Evolutionary conservation across 2,113 vertebrate species (phyloP).

Genomic region (Condylura cristata): DNA sequence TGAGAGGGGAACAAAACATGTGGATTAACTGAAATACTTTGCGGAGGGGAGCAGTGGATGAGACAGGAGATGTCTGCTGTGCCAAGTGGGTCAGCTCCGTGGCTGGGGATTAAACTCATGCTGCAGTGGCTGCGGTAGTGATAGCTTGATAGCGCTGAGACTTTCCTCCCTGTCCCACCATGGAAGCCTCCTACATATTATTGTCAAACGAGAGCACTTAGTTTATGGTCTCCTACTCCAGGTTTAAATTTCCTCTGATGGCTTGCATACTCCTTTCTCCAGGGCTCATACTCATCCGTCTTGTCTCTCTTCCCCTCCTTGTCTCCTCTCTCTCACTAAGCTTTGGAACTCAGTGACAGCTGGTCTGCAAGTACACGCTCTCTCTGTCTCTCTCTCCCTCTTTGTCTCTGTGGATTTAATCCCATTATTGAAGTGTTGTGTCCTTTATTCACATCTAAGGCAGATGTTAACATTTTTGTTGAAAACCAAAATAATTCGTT

Average conservation of each 20-base stretch:
- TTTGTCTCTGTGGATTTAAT: not conserved
- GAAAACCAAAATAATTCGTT: conserved; percentile 70
- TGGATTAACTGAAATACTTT: too few relatives aligned
- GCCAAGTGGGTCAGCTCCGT: too few relatives aligned
- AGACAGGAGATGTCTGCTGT: too few relatives aligned
- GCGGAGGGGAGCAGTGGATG: too few relatives aligned
- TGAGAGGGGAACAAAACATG: too few relatives aligned
- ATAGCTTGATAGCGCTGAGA: too few relatives aligned
- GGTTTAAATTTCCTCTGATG: not conserved
- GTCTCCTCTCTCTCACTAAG: not conserved
- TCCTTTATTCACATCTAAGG: conserved; percentile 67
- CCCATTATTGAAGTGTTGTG: conserved; percentile 53
- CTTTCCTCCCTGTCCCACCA: too few relatives aligned
- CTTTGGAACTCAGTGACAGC: not conserved
- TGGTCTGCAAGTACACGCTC: rapidly evolving
- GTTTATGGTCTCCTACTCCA: not conserved
- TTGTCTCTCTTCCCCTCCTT: not conserved
- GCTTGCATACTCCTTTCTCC: not conserved
- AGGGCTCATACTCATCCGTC: not conserved
- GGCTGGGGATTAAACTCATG: too few relatives aligned
- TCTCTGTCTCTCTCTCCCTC: not conserved
- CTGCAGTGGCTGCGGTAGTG: too few relatives aligned
- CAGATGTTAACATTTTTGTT: conserved; percentile 78
- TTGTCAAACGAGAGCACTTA: not conserved
- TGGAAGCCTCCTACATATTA: not conserved